Evolutionary conservation across 2,113 vertebrate genomes (phyloP).

Genomic region (Brachyhypopomus gauderio): DNA sequence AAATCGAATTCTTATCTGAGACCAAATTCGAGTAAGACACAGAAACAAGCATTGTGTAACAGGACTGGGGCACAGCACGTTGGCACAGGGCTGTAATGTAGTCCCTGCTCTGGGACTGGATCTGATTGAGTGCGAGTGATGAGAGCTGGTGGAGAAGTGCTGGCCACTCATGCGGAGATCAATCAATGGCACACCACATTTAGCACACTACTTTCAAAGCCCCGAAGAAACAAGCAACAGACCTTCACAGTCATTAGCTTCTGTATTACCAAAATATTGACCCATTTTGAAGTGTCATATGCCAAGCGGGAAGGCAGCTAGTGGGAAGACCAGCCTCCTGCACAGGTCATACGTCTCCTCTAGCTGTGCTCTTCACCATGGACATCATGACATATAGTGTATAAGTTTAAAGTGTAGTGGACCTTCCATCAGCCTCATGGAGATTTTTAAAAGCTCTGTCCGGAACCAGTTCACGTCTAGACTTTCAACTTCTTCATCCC

Average conservation of each 20-base stretch:
- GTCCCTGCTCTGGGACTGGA: background rate
- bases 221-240: conserved; percentile 39
- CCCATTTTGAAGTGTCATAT: conserved; percentile 41
- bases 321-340: conserved; percentile 8
- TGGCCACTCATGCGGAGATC: conserved; percentile 44
- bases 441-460: conserved; percentile 11
- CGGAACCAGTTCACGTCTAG: conserved; percentile 10
- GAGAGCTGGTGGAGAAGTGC: conserved; percentile 27
- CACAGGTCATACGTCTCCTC: conserved; percentile 1
- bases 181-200: conserved; percentile 48
- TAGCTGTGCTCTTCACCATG: conserved; percentile 34
- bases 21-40: background rate
- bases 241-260: conserved; percentile 29
- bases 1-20: background rate
- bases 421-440: conserved; percentile 18
- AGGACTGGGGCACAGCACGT: background rate
- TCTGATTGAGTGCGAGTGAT: conserved; percentile 34
- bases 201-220: conserved; percentile 24
- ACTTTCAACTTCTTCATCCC: conserved; percentile 52
- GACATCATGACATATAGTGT: conserved; percentile 46
- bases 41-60: conserved; percentile 1
- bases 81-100: background rate
- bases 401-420: conserved; percentile 20
- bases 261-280: conserved; percentile 49
- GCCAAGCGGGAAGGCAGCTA: conserved; percentile 16